These are phyloP conservation scores for Ectropis crepuscularia DNA, from an alignment of 2,888 invertebrate genomes.

Conservation along the genomic window DNA sequence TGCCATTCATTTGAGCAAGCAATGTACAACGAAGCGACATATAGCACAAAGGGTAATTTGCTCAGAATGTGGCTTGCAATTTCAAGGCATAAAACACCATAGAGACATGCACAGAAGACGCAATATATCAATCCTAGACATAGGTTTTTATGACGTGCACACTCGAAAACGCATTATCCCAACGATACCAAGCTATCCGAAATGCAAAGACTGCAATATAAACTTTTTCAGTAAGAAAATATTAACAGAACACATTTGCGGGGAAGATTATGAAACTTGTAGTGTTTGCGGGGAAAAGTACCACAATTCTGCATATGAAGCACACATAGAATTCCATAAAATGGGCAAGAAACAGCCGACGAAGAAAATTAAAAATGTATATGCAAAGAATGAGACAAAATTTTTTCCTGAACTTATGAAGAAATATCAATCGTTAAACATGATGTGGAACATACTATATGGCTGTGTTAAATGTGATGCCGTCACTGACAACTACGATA, in stretches of 20 bases:
- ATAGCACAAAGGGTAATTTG: neutral
- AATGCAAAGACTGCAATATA: constrained; percentile 52
- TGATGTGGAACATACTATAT: constrained; percentile 63
- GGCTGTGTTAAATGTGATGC: constrained; percentile 55
- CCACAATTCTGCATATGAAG: constrained; percentile 43
- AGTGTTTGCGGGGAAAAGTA: constrained; percentile 50
- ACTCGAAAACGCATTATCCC: constrained; percentile 42
- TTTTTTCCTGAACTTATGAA: constrained; percentile 52
- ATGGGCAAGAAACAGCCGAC: constrained; percentile 19
- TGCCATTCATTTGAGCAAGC: constrained; percentile 1
- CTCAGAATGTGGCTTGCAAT: constrained; percentile 47
- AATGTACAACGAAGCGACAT: neutral
- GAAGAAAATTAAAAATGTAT: too few species aligned
- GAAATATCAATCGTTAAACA: constrained; percentile 56
- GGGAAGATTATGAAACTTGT: constrained; percentile 42
- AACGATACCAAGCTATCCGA: constrained; percentile 41
- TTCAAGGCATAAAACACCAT: constrained; percentile 30
- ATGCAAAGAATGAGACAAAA: constrained; percentile 6
- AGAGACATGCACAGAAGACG: constrained; percentile 31
- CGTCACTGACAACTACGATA: constrained; percentile 57
- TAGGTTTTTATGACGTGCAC: constrained; percentile 42
- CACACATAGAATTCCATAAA: constrained; percentile 55
- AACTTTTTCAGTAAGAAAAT: constrained; percentile 40
- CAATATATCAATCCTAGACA: constrained; percentile 45
- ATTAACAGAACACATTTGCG: constrained; percentile 41